These are phyloP conservation scores for Scaptomyza pallida DNA, from an alignment of 1,140 invertebrate genomes.

Conservation along the genomic window DNA sequence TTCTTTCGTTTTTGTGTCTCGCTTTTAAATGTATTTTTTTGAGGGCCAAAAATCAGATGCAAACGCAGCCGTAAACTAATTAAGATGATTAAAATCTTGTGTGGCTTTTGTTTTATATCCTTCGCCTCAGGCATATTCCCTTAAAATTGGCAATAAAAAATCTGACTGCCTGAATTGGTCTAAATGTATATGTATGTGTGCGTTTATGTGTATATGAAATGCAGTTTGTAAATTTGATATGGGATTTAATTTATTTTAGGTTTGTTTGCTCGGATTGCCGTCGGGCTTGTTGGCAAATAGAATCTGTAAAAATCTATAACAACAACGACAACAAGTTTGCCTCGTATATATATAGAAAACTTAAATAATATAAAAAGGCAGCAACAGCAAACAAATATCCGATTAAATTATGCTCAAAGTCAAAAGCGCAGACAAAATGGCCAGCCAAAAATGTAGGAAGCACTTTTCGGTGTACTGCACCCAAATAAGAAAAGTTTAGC, in stretches of 20 bases:
- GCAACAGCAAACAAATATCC: conserved; percentile 71
- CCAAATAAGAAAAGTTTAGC: conserved; percentile 74
- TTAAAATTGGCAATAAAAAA: conserved; percentile 31
- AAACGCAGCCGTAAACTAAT: conserved; percentile 72
- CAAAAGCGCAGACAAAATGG: conserved; percentile 77
- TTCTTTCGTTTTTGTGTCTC: conserved; percentile 20
- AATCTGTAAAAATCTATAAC: conserved; percentile 58
- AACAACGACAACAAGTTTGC: conserved; percentile 37
- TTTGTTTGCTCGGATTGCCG: conserved; percentile 27
- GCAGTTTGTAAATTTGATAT: conserved; percentile 52
- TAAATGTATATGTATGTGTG: too few species aligned
- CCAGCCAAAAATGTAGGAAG: conserved; percentile 65
- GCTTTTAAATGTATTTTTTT: conserved; percentile 19
- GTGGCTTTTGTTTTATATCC: conserved; percentile 10
- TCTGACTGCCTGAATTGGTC: background rate
- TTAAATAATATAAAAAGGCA: conserved; percentile 73
- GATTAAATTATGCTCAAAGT: conserved; percentile 83
- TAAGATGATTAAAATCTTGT: conserved; percentile 78
- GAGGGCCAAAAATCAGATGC: conserved; percentile 1
- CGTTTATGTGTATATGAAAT: background rate
- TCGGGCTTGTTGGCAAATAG: conserved; percentile 37
- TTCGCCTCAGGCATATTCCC: background rate
- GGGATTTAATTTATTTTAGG: conserved; percentile 63
- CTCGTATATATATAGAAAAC: conserved; percentile 56
- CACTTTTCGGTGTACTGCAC: conserved; percentile 57